These are phyloP conservation scores for Cricetomys ansorgei DNA, from an alignment of 2,113 vertebrate genomes.

Conservation along the genomic window DNA sequence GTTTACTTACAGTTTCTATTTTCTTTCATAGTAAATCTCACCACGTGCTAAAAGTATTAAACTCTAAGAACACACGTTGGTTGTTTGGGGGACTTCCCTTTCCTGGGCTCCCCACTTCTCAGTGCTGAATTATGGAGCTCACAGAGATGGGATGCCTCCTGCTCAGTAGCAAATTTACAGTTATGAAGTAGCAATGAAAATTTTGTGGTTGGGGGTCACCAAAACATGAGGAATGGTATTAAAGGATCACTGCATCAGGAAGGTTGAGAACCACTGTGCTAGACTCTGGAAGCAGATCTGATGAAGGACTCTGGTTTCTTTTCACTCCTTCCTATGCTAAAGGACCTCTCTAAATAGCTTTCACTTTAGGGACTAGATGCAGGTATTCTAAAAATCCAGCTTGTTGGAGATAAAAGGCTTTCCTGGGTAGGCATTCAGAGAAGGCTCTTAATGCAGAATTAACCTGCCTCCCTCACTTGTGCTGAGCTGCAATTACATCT, in stretches of 20 bases:
- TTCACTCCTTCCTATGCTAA: background rate
- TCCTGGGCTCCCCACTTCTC: background rate
- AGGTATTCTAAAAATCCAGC: background rate
- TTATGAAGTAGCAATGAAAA: no score
- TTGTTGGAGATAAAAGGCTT: background rate
- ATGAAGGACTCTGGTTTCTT: background rate
- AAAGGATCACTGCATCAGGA: no score
- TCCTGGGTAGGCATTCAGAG: background rate
- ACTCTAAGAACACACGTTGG: background rate
- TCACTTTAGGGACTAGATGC: background rate
- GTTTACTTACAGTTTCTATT: background rate
- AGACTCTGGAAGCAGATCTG: background rate
- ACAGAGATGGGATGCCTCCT: fast-evolving
- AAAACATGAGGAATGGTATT: no score
- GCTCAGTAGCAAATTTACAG: no score
- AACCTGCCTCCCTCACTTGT: background rate
- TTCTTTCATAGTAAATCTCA: background rate
- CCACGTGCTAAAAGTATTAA: background rate
- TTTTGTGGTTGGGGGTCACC: no score
- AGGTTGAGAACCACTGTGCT: no score
- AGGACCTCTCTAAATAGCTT: background rate
- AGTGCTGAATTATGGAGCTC: background rate
- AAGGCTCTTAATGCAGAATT: background rate
- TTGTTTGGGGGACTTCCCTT: background rate
- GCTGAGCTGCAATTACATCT: background rate